Evolutionary conservation across 2,888 invertebrate genomes (phyloP).

Genomic region (Saturnia pavonia): DNA sequence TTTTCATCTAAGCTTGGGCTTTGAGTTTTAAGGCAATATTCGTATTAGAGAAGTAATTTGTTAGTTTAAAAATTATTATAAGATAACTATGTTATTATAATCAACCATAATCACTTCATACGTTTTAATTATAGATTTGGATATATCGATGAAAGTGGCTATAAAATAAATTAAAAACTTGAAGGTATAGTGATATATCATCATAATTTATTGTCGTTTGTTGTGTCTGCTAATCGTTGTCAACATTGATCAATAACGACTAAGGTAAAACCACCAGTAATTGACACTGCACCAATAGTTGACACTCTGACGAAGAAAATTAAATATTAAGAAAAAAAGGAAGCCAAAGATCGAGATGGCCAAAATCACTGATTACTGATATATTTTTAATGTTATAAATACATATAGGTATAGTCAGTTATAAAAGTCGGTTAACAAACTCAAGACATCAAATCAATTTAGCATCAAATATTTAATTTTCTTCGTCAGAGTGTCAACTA

Average conservation of each 20-base stretch:
- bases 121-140: not conserved
- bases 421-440: too few species aligned
- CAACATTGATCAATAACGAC: not conserved
- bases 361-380: too few species aligned
- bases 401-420: too few species aligned
- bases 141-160: constrained; percentile 8
- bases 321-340: too few species aligned
- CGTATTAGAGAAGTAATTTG: not conserved
- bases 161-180: constrained; percentile 18
- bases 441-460: too few species aligned
- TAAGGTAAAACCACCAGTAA: too few species aligned
- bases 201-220: not conserved
- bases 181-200: not conserved
- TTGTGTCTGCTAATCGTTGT: constrained; percentile 7
- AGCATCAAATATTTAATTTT: too few species aligned
- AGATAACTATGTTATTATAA: not conserved
- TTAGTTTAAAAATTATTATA: not conserved
- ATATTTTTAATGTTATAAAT: too few species aligned
- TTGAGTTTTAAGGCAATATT: not conserved
- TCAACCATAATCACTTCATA: not conserved
- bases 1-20: not conserved
- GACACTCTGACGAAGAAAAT: too few species aligned
- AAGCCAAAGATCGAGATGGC: too few species aligned
- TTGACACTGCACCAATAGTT: too few species aligned
- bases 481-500: too few species aligned